Base-by-base conservation (phyloP, 1,140 invertebrate species). In the Leptinotarsa defecta region DNA sequence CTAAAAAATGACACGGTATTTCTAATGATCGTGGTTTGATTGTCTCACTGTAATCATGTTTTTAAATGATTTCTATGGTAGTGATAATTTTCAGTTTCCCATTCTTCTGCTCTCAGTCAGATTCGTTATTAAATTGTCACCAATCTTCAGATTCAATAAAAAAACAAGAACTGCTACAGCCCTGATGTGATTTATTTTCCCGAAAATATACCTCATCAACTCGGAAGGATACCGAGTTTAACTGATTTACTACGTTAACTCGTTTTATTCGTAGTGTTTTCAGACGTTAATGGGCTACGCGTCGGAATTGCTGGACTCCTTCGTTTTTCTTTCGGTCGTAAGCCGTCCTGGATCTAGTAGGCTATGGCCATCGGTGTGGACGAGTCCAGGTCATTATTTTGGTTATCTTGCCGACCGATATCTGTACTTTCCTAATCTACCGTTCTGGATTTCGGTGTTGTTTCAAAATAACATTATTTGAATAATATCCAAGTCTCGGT, bases 221-320 rank as follows among this genome's bases (percentile, higher is more conserved):
- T 63, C 15, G 57, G 62, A 76, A 76, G 75, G 68, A 72, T 76
- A 78, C 74, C 68, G 74, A 76, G 68, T 79, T 79, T 75, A 77
- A 76, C 64, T 74, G 78, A 79, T 79, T 78, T 79, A 79, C 34
- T 63, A 74, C 72, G 71, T 75, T 75, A 77, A 77, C 76, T 77
- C 75, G 79, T 76, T 78, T 78, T 73, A 74, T 73, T 77, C 74
- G 70, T 75, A 74, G 71, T 74, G 75, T 65, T 70, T 76, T 75
- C 68, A 65, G 74, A 81, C 78, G 76, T 81, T 81, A 81, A 81
- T 80, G 77, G 78, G 76, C 65, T 77, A 80, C 78, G 78, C 78
- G 80, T 81, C 78, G 78, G 78, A 78, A 80, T 79, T 78, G 78
- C 76, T 75, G 71, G 65, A 57, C 24, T 57, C 74, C 76, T 81